phyloP scores from a whole-genome alignment of 2,888 invertebrate genomes.

The Xanthia togata region DNA sequence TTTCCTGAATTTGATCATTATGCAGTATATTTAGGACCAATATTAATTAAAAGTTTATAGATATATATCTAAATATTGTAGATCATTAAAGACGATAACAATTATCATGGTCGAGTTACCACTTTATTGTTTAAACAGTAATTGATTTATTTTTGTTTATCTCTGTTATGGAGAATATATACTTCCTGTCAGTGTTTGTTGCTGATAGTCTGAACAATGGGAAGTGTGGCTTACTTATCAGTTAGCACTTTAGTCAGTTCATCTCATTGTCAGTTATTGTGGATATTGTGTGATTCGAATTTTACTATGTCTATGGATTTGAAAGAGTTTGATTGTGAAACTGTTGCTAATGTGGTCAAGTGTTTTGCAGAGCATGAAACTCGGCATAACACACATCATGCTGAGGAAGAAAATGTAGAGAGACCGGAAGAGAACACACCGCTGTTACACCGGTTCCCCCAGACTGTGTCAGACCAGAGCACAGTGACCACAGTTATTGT shows the following conservation, averaged over 20 bases:
- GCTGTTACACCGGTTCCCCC: constrained; percentile 75
- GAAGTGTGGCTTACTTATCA: constrained; percentile 54
- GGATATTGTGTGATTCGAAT: constrained; percentile 10
- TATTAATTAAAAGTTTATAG: no score
- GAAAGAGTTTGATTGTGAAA: constrained; percentile 36
- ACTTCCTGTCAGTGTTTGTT: constrained; percentile 56
- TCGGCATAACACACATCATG: constrained; percentile 73
- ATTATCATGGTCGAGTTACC: constrained; percentile 61
- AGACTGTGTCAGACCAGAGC: constrained; percentile 48
- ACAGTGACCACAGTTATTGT: constrained; percentile 72
- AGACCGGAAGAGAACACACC: constrained; percentile 75
- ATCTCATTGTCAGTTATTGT: constrained; percentile 41
- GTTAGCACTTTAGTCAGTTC: constrained; percentile 43
- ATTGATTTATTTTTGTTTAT: constrained; percentile 56
- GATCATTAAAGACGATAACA: background rate
- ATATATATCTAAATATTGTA: background rate
- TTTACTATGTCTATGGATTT: constrained; percentile 47
- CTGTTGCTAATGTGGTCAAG: constrained; percentile 36
- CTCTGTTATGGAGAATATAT: constrained; percentile 38
- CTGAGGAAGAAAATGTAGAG: constrained; percentile 63
- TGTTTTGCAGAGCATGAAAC: constrained; percentile 80
- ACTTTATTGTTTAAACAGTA: constrained; percentile 61
- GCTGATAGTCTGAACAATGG: constrained; percentile 55
- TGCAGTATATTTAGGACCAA: background rate
- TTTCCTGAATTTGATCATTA: constrained; percentile 6